Base-by-base conservation (phyloP, 2,888 invertebrate species). In the Rosalia funebris region DNA sequence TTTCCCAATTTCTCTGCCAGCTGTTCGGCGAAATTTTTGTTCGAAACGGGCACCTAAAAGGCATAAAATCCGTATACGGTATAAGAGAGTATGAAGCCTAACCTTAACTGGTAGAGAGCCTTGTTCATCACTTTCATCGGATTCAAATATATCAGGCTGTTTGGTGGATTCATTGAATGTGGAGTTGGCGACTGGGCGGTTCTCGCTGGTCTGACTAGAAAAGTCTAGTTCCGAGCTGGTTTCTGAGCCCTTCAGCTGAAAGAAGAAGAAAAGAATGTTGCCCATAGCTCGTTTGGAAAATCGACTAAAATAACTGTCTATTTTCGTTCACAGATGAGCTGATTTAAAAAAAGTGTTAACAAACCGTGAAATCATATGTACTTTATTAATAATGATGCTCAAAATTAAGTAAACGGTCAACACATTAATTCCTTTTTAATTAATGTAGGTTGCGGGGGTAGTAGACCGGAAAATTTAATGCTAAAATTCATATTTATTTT, bases 1-100 rank as follows among this genome's bases (percentile, higher is more conserved):
- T 81, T 84, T 1, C 85, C 87, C 14, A 89, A 78, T 62, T 87
- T 82, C 44, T 85, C 82, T 0, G 88, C 86, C 44, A 89, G 77
- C 71, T 88, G 87, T 2, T 87, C 87, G 0, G 88, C 89, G 63
- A 89, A 84, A 63, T 82, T 85, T 0, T 67, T 71, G 59, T 65
- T 70, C 16, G 71, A 64, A 36, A 70, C 62, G 0, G 73, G 69
- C 3, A 66, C 62, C 77, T 69, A 53, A 14, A 63, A 56, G n/a
- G n/a, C 7, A 19, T 25, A 7, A 25, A n/a, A n/a, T n/a, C n/a
- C n/a, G n/a, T n/a, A n/a, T n/a, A n/a, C n/a, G n/a, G n/a, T n/a
- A n/a, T n/a, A n/a, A n/a, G n/a, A n/a, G n/a, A 3, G 9, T 44
- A 25, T 20, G 10, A 1, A 10, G 15, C 16, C 56, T 64, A 66